phyloP scores from a whole-genome alignment of 2,888 invertebrate species.

The Anticlea derivata region DNA sequence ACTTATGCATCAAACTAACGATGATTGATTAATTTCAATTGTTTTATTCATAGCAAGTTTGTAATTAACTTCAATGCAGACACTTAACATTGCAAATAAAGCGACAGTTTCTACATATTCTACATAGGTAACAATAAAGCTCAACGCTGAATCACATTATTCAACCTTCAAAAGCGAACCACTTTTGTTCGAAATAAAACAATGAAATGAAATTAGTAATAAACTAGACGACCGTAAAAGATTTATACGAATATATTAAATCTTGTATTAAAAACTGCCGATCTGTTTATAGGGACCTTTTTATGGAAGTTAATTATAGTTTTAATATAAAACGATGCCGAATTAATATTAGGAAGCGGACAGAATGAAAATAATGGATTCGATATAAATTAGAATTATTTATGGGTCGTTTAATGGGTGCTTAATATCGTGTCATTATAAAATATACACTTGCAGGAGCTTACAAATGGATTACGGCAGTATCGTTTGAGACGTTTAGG shows the following conservation, averaged over 20 bases:
- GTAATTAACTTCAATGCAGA: neutral
- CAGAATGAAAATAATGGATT: conserved; percentile 73
- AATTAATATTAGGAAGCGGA: conserved; percentile 72
- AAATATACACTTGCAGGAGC: conserved; percentile 28
- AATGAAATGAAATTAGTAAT: conserved; percentile 48
- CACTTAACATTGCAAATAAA: neutral
- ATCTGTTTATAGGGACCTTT: conserved; percentile 66
- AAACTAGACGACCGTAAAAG: conserved; percentile 67
- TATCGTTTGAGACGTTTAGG: conserved; percentile 18
- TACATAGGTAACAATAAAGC: conserved; percentile 2
- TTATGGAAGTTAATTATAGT: conserved; percentile 78
- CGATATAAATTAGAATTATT: conserved; percentile 77
- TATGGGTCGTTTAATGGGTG: conserved; percentile 66
- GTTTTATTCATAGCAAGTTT: conserved; percentile 9
- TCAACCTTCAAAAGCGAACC: neutral
- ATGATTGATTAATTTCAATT: conserved; percentile 8
- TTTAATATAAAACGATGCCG: conserved; percentile 75
- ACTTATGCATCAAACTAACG: conserved; percentile 7
- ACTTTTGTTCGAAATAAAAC: conserved; percentile 26
- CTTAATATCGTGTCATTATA: conserved; percentile 62
- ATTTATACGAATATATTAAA: conserved; percentile 73
- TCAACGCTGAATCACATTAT: too few relatives aligned
- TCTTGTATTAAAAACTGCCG: conserved; percentile 65
- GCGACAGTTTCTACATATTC: neutral
- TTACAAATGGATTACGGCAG: conserved; percentile 30